These are phyloP conservation scores for Rhadina sibilatrix DNA, from an alignment of 2,113 vertebrate genomes.

Conservation along the genomic window DNA sequence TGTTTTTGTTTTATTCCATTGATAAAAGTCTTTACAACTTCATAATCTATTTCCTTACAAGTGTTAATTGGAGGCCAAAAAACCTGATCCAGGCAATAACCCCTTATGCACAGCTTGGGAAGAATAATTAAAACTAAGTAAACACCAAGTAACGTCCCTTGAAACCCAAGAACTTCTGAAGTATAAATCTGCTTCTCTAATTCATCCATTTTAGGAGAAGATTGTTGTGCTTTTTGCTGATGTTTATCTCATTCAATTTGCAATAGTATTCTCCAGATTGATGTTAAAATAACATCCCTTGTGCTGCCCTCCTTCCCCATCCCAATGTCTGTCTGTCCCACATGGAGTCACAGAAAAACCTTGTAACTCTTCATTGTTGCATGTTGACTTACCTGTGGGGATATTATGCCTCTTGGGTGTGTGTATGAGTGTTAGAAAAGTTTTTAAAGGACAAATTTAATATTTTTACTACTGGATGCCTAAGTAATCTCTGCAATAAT, in stretches of 20 bases:
- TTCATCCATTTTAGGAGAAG: background rate
- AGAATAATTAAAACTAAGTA: background rate
- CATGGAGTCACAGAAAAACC: background rate
- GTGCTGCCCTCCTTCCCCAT: background rate
- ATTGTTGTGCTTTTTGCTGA: background rate
- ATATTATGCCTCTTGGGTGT: rapidly evolving
- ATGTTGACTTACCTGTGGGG: background rate
- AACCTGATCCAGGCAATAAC: background rate
- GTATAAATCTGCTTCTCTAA: background rate
- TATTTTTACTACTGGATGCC: background rate
- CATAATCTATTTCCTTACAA: background rate
- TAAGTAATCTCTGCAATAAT: background rate
- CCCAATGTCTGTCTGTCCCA: background rate
- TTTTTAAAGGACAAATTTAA: background rate
- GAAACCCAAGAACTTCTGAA: background rate
- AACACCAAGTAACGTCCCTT: background rate
- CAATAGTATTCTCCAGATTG: background rate
- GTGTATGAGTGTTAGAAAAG: background rate
- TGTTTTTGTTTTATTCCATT: background rate
- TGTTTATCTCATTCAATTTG: background rate
- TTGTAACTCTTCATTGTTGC: background rate
- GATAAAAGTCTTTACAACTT: background rate
- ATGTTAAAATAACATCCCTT: background rate
- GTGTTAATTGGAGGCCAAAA: background rate
- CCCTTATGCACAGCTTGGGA: background rate